These are phyloP conservation scores for Drosophila watanabei DNA, from an alignment of 1,140 invertebrate species.

Conservation along the genomic window DNA sequence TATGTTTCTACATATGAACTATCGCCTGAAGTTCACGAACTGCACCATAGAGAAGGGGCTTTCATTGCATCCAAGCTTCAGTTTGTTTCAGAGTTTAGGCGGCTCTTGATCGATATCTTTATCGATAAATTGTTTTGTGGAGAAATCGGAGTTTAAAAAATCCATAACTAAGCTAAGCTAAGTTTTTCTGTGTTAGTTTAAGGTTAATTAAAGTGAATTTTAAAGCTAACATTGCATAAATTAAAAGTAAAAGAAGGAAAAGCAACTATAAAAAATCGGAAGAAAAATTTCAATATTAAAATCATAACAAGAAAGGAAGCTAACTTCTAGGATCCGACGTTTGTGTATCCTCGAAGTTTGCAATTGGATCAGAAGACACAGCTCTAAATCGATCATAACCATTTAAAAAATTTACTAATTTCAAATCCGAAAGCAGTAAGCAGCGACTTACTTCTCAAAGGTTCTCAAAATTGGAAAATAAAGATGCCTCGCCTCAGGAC, in stretches of 20 bases:
- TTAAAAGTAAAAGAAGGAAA: no score
- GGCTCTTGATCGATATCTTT: background rate
- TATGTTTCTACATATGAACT: background rate
- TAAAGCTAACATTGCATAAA: no score
- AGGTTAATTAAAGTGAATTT: no score
- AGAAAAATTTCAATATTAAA: no score
- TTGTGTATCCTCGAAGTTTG: no score
- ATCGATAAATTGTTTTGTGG: background rate
- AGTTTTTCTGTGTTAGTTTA: background rate
- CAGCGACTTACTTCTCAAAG: background rate
- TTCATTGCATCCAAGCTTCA: background rate
- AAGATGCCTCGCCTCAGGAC: conserved; percentile 70
- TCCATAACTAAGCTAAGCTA: background rate
- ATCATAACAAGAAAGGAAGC: no score
- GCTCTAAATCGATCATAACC: no score
- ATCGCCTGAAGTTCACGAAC: background rate
- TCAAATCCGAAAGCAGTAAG: background rate
- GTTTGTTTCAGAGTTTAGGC: background rate
- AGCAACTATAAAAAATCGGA: no score
- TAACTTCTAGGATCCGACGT: no score
- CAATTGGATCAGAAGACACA: no score
- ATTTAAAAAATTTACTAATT: background rate
- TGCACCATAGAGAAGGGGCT: background rate
- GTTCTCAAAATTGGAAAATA: background rate
- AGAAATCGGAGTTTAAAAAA: background rate